Base-by-base conservation (phyloP, 2,888 invertebrate species). In the Drosophila pegasa region DNA sequence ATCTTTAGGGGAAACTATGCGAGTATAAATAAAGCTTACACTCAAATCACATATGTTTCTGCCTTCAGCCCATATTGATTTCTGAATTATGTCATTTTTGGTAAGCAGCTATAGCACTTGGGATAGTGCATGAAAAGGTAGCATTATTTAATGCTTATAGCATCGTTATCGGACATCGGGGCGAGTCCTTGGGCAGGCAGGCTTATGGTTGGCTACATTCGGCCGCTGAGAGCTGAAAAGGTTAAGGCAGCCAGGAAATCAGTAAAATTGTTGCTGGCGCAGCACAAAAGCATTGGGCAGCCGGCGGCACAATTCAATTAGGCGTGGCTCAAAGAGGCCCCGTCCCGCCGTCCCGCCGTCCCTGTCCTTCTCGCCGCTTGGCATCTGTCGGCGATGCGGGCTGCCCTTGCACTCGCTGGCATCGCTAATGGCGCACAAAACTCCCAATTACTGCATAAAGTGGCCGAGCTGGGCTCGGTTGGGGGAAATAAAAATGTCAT, bases 251-350 rank as follows among this genome's bases (percentile, higher is more conserved):
- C 27, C 52, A 51, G 78, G 59, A 62, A 64, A 76, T 64, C 63
- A 10, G 31, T 12, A 64, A 69, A 62, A 76, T 64, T 82, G 63
- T 65, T 63, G 77, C 80, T 76, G 77, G 60, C 77, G 47, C 64
- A 67, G 83, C 73, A 82, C 64, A 73, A 82, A 70, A 50, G 64
- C 69, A 55, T 60, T 31, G 55, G 55, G 51, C 64, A 68, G 71
- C 80, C 83, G 62, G 47, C 52, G 76, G 77, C 63, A 29, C 57
- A 79, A 82, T 79, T 79, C 79, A 79, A 79, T 79, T 82, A 79
- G 77, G 77, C 64, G 38, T 59, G 57, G 59, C 51, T 52, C 52
- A 55, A 37, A 45, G 61, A 48, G 25, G 60, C 54, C 25, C 27
- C 43, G 54, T 60, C 48, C 54, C 35, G 37, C 16, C 18, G 52